A percentile compares a stretch with the other conserved stretches of the same genome.
phyloP scores from a whole-genome alignment of 2,888 invertebrate genomes.

The Andrena fulva region DNA sequence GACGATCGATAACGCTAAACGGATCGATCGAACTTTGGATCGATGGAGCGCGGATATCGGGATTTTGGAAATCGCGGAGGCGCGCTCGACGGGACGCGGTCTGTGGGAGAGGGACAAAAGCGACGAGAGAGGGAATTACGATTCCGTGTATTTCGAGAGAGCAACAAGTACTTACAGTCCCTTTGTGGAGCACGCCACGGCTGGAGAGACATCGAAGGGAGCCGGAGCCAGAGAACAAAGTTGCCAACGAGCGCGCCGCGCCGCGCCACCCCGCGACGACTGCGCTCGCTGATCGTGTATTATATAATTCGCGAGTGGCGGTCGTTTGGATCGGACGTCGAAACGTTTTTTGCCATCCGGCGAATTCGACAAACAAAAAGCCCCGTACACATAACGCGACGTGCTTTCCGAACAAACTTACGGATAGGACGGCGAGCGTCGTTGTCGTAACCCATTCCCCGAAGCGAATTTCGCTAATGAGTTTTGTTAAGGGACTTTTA shows the following conservation, averaged over 20 bases:
- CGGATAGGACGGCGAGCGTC: conserved; percentile 35
- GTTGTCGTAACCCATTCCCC: conserved; percentile 59
- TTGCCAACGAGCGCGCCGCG: conserved; percentile 53
- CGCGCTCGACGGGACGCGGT: background rate
- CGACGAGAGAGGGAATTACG: conserved; percentile 62
- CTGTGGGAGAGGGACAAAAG: conserved; percentile 12
- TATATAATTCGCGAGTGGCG: conserved; percentile 64
- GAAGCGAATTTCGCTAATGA: conserved; percentile 64
- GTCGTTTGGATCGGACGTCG: conserved; percentile 39
- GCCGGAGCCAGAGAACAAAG: conserved; percentile 63
- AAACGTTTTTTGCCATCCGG: conserved; percentile 44
- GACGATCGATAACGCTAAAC: no score
- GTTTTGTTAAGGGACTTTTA: conserved; percentile 67
- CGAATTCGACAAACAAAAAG: conserved; percentile 40
- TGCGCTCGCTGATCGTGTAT: conserved; percentile 51
- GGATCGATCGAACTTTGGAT: background rate
- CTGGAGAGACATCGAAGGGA: conserved; percentile 67
- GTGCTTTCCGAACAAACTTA: conserved; percentile 58
- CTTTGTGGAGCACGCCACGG: conserved; percentile 62
- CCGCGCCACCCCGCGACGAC: conserved; percentile 30
- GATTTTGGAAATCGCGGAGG: background rate
- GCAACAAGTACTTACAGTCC: conserved; percentile 74
- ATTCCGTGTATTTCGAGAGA: conserved; percentile 71
- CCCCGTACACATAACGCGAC: conserved; percentile 9
- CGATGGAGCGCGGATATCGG: background rate